Base-by-base conservation (phyloP, 1,140 invertebrate genomes). In the Zaprionus inermis region DNA sequence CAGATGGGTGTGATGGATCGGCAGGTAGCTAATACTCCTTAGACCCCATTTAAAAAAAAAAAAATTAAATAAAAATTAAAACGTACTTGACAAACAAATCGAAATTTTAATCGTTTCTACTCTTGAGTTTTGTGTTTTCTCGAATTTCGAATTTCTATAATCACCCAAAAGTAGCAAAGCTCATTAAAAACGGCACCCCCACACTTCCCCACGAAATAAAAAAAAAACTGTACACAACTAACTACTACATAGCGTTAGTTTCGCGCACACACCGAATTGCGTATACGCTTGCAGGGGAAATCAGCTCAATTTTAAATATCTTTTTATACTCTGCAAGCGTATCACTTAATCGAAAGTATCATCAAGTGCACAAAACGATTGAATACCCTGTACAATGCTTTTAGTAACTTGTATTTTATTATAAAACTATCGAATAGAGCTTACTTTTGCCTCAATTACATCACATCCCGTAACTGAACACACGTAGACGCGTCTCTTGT, bases 1-100 rank as follows among this genome's bases (percentile, higher is more conserved):
- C 96, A 91, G 96, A 97, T 93, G 96, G 96, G 94, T 97, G 96
- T 94, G 96, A 97, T 94, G 96, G 96, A 93, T 96, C 96, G 93
- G 95, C 96, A 96, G 96, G 95, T 96, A 92, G 82, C 85, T 90
- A 90, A 85, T 80, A 88, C 81, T 80, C 68, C 76, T 81, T 76
- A 78, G 71, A 72, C 76, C 69, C 65, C 77, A 28, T 5, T 28
- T 2, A 28, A 28, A 71, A 69, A 54, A 46, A 64, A 41, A 66
- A 46, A 57, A 14, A 55, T 20, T 30, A 56, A 51, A 56, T 41
- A 46, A 64, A 57, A 14, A 49, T 22, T 30, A 56, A 51, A 56
- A 28, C 24, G 24, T 41, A 74, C 55, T 63, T 68, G 36, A 63
- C 64, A 68, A 68, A 68, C 61, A 18, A 73, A 72, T 24, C 24